Evolutionary conservation across 2,797 vertebrate genomes (phyloP), one percentile per base, ranked within the genome.

Genomic region (Muscicapa striata): DNA sequence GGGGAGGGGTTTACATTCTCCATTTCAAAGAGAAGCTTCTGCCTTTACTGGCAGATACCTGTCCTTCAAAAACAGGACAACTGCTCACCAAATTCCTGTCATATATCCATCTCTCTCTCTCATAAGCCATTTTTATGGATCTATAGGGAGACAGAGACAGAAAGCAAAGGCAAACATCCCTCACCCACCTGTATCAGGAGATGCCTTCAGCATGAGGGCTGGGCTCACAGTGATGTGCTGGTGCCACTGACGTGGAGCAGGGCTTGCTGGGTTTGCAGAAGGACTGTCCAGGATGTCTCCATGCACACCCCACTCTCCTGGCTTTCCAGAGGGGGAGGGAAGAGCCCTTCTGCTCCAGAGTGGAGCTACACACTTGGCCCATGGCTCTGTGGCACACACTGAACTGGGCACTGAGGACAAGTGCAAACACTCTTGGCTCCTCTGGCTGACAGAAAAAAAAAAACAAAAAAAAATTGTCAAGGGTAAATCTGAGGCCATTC

Each of bases 301-400:
- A 29, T 1, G 1, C 11, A 19, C 7, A 21, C 0, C 4, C 30
- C 1, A 0, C 16, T 18, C 40, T 43, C n/a, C 61, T 64, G 14
- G 12, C 11, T 61, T 45, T 34, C 68, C 83, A 90, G 32, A n/a
- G 30, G 26, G 2, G 5, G 30, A 0, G 11, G 27, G 40, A 30
- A 21, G 30, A n/a, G 32, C 21, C 27, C 48, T n/a, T 5, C 16
- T 5, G 34, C 38, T 6, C 51, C 27, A 6, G 21, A 1, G 9
- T 10, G n/a, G 43, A 59, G 67, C 24, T 23, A 68, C 36, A 77
- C 68, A 6, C 4, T 8, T 20, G 34, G 49, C 30, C 58, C 38
- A 0, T 5, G 49, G 59, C 40, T 57, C 26, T 9, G 2, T 6
- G 15, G 32, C 64, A 87, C 77, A 29, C 41, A 7, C 22, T 17